Percentiles rank a stretch among this genome's conserved stretches.
These are phyloP conservation scores for Trididemnum nubilum DNA, from an alignment of 23 tunicate species.

Conservation along the genomic window DNA sequence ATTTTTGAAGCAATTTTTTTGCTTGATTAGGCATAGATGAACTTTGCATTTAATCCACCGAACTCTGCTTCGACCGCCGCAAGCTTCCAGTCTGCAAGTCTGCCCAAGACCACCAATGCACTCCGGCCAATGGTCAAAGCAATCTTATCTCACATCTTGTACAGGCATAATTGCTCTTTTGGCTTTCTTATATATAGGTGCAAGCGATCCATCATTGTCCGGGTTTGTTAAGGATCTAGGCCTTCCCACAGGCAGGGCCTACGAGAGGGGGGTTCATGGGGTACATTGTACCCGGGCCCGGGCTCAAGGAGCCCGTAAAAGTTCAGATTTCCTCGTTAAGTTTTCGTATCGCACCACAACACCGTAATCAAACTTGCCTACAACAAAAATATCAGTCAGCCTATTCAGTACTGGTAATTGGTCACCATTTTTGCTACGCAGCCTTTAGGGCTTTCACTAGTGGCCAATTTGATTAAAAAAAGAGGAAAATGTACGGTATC, in stretches of 20 bases:
- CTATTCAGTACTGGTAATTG: too few species aligned
- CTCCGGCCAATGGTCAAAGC: conserved; percentile 6
- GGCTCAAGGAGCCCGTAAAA: too few species aligned
- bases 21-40: neutral
- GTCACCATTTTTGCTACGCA: too few species aligned
- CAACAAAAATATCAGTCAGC: too few species aligned
- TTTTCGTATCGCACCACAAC: too few species aligned
- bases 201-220: conserved; percentile 13
- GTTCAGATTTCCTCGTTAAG: too few species aligned
- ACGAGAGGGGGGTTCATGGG: too few species aligned
- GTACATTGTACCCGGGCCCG: too few species aligned
- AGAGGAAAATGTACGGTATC: too few species aligned
- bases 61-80: conserved; percentile 19
- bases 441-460: too few species aligned
- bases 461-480: too few species aligned
- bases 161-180: conserved; percentile 5
- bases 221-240: neutral
- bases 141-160: conserved; percentile 15
- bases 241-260: conserved; percentile 12
- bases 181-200: neutral
- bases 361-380: too few species aligned
- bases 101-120: conserved; percentile 10
- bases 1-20: conserved; percentile 14
- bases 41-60: conserved; percentile 2
- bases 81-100: neutral